Evolutionary conservation across 2,888 invertebrate genomes (phyloP).

Genomic region (Aelia acuminata): DNA sequence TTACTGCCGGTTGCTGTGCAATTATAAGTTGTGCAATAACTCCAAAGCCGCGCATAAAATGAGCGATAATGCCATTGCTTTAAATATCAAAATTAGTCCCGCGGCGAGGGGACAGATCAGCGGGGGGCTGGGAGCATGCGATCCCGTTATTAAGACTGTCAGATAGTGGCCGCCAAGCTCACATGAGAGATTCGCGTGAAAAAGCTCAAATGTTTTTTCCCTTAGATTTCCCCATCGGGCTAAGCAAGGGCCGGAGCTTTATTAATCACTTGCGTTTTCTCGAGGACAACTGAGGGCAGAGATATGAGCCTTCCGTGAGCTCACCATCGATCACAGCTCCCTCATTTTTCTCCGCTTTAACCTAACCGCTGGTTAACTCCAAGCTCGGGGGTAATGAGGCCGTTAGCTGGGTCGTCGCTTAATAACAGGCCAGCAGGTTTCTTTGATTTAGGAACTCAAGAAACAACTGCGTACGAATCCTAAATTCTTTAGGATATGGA

Average conservation of each 20-base stretch:
- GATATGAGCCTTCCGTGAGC: conserved; percentile 56
- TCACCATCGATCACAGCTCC: conserved; percentile 18
- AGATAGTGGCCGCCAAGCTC: conserved; percentile 48
- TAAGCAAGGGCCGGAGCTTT: background rate
- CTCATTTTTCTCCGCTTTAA: conserved; percentile 53
- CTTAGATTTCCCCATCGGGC: background rate
- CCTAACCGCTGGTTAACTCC: conserved; percentile 4
- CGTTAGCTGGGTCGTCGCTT: background rate
- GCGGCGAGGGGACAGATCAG: conserved; percentile 11
- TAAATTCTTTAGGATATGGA: too few species aligned
- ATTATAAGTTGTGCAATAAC: conserved; percentile 12
- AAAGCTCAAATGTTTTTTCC: conserved; percentile 56
- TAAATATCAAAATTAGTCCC: conserved; percentile 28
- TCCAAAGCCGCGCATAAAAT: background rate
- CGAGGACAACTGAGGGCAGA: conserved; percentile 43
- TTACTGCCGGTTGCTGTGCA: background rate
- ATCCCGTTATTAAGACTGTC: conserved; percentile 55
- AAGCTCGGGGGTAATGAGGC: background rate
- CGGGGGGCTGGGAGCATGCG: conserved; percentile 24
- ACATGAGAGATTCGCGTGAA: conserved; percentile 57
- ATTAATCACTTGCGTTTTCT: conserved; percentile 57
- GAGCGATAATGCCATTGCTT: background rate
- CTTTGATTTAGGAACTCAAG: background rate
- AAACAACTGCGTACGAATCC: background rate
- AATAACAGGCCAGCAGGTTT: background rate